phyloP scores from a whole-genome alignment of 2,888 invertebrate species.

The Philaethria dido region DNA sequence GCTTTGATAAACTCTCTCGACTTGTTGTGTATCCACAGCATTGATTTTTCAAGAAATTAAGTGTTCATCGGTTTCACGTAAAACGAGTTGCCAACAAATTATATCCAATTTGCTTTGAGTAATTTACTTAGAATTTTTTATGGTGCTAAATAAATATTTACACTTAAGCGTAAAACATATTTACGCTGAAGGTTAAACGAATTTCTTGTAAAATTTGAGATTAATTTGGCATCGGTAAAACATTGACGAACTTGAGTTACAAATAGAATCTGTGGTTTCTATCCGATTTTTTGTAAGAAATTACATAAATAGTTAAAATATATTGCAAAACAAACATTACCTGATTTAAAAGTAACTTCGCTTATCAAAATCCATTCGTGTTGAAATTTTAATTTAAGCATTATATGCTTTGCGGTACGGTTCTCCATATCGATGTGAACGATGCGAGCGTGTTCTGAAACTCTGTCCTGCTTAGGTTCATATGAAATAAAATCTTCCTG shows the following conservation, averaged over 20 bases:
- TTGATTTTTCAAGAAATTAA: constrained; percentile 58
- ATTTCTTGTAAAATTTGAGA: not conserved
- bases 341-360: constrained; percentile 92
- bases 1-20: constrained; percentile 63
- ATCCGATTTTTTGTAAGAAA: not conserved
- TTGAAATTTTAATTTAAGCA: constrained; percentile 89
- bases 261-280: not conserved
- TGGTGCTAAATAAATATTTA: not conserved
- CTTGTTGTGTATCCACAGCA: constrained; percentile 49
- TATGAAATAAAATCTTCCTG: constrained; percentile 86
- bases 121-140: constrained; percentile 57
- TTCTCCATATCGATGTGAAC: constrained; percentile 90
- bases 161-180: not conserved
- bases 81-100: constrained; percentile 54
- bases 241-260: not conserved
- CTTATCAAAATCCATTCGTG: constrained; percentile 95
- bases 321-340: constrained; percentile 61
- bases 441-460: constrained; percentile 84
- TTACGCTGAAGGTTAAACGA: not conserved
- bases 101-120: constrained; percentile 52
- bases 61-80: constrained; percentile 56
- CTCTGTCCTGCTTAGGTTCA: constrained; percentile 82
- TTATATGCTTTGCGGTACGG: constrained; percentile 89
- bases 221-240: not conserved
- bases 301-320: not conserved